Conservation (phyloP, 2,888 invertebrate genomes). For the Acleris holmiana region DNA sequence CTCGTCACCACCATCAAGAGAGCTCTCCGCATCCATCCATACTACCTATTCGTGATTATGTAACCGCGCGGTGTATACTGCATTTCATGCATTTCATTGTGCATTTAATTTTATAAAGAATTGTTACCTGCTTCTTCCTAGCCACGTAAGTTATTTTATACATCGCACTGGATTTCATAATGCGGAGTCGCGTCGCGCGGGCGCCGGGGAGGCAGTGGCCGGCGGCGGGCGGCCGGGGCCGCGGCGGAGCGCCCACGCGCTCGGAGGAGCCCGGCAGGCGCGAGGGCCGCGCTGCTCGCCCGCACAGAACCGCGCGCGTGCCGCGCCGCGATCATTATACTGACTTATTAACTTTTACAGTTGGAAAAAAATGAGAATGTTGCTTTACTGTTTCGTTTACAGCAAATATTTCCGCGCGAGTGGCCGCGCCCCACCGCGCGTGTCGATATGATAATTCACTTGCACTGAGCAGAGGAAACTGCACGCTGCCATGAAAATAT, state of each 20-base stretch:
- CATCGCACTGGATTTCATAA: conserved; percentile 76
- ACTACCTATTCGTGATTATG: no score
- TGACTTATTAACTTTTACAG: conserved; percentile 74
- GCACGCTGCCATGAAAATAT: neutral
- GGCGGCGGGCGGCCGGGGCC: conserved; percentile 20
- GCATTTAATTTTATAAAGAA: conserved; percentile 3
- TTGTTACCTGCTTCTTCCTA: conserved; percentile 70
- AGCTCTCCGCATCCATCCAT: neutral
- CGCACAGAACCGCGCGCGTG: conserved; percentile 61
- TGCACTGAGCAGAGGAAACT: conserved; percentile 14
- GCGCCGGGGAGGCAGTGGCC: conserved; percentile 4
- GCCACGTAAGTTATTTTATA: conserved; percentile 80
- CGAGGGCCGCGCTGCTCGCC: conserved; percentile 52
- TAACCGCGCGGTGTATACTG: neutral
- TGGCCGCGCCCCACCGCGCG: conserved; percentile 27
- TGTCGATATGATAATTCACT: conserved; percentile 27
- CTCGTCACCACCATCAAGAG: conserved; percentile 41
- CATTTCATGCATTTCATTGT: neutral
- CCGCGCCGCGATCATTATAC: conserved; percentile 63
- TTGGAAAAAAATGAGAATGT: conserved; percentile 65
- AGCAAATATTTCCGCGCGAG: conserved; percentile 65
- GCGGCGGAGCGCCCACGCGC: conserved; percentile 37
- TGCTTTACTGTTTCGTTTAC: conserved; percentile 60
- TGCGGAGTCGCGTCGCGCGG: conserved; percentile 36
- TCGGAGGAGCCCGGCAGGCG: conserved; percentile 44